These are phyloP conservation scores for Pseudonaja textilis DNA, from an alignment of 2,113 vertebrate genomes.

Conservation along the genomic window DNA sequence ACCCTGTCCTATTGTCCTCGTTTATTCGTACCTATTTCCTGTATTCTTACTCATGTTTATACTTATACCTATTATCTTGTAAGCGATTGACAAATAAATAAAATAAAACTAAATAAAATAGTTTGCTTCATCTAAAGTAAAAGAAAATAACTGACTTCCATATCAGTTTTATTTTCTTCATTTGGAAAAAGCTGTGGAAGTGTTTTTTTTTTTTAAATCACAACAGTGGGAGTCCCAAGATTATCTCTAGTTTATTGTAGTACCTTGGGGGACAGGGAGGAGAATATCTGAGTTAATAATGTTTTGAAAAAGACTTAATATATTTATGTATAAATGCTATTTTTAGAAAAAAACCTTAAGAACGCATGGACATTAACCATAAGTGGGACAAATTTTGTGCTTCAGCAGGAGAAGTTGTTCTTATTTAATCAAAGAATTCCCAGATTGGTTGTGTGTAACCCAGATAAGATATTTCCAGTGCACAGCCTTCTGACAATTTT, in stretches of 20 bases:
- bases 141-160: slow-evolving; percentile 67
- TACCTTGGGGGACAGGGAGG: no score
- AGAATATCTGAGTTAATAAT: not conserved
- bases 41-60: no score
- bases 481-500: not conserved
- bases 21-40: no score
- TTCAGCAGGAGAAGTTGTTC: slow-evolving; percentile 66
- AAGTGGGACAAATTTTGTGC: slow-evolving; percentile 74
- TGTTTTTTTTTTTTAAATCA: slow-evolving; percentile 64
- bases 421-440: slow-evolving; percentile 55
- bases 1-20: no score
- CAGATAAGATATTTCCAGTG: not conserved
- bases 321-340: not conserved
- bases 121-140: slow-evolving; percentile 53
- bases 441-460: not conserved
- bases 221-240: slow-evolving; percentile 66
- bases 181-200: slow-evolving; percentile 54
- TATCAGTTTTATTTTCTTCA: slow-evolving; percentile 57
- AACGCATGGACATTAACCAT: slow-evolving; percentile 69
- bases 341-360: slow-evolving; percentile 41
- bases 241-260: slow-evolving; percentile 45
- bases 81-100: no score
- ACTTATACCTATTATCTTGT: no score
- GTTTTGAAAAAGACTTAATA: not conserved
- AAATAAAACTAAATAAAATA: not conserved